Conservation (phyloP, 2,797 vertebrate genomes). For the Acrossocheilus wenchowensis region DNA sequence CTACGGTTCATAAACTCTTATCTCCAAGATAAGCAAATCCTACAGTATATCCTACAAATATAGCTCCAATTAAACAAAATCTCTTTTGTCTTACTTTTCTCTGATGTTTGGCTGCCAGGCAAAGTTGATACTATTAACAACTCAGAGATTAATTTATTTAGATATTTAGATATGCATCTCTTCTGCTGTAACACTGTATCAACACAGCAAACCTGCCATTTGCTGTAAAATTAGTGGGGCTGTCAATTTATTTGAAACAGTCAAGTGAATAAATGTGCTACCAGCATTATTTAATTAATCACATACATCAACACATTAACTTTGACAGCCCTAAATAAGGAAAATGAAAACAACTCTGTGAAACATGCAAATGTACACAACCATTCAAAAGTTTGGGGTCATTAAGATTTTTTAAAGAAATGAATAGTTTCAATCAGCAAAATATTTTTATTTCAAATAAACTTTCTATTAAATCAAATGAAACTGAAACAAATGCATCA, state of each 20-base stretch:
- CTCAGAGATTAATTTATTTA: not conserved
- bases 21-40: conserved; percentile 20
- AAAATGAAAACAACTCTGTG: not conserved
- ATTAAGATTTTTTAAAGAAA: not conserved
- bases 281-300: not conserved
- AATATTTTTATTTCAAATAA: not conserved
- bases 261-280: not conserved
- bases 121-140: conserved; percentile 8
- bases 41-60: conserved; percentile 7
- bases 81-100: not conserved
- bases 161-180: not conserved
- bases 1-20: conserved; percentile 13
- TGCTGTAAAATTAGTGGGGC: not conserved
- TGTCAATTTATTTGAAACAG: not conserved
- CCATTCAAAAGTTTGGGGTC: not conserved
- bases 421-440: not conserved
- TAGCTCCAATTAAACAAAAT: not conserved
- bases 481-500: not conserved
- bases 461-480: not conserved
- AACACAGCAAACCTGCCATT: not conserved
- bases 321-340: not conserved
- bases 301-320: not conserved
- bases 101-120: not conserved
- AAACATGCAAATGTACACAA: not conserved
- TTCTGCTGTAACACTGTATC: not conserved